These are phyloP conservation scores for Drosophila guanche DNA, from an alignment of 1,140 invertebrate species.

Conservation along the genomic window DNA sequence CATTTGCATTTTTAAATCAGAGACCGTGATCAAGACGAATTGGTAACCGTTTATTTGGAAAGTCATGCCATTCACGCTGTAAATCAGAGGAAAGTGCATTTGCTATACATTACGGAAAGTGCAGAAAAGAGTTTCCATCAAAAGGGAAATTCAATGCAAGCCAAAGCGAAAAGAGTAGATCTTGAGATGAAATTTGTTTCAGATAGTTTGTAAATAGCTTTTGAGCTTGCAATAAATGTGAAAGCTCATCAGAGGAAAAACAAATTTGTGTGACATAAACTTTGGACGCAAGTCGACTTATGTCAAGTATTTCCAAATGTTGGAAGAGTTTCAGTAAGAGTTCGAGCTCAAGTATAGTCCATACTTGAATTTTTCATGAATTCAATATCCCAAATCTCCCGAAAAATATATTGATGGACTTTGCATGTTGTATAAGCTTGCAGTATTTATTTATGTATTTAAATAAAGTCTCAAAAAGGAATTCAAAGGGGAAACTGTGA, in stretches of 20 bases:
- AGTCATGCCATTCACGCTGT: conserved; percentile 49
- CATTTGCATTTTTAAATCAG: conserved; percentile 60
- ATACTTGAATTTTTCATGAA: too few relatives aligned
- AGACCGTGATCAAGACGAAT: conserved; percentile 55
- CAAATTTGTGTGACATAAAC: not conserved
- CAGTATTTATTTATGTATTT: not conserved
- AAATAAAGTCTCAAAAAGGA: not conserved
- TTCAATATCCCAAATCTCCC: too few relatives aligned
- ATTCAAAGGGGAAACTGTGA: not conserved
- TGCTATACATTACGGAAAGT: conserved; percentile 22
- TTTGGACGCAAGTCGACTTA: too few relatives aligned
- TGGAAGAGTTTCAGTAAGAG: too few relatives aligned
- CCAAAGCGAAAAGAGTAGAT: conserved; percentile 14
- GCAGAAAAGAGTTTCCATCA: not conserved
- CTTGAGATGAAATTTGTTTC: conserved; percentile 19
- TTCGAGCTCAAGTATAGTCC: too few relatives aligned
- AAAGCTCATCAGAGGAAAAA: not conserved
- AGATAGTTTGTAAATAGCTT: conserved; percentile 11
- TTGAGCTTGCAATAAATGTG: not conserved
- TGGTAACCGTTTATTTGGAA: conserved; percentile 45
- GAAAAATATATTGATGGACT: too few relatives aligned
- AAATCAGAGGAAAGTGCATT: conserved; percentile 41
- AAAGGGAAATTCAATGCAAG: conserved; percentile 4
- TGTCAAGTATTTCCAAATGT: too few relatives aligned
- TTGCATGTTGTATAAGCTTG: too few relatives aligned